Evolutionary conservation across 2,113 vertebrate genomes (phyloP), one percentile per base, ranked within the genome.

Genomic region (Triplophysa tibetana): DNA sequence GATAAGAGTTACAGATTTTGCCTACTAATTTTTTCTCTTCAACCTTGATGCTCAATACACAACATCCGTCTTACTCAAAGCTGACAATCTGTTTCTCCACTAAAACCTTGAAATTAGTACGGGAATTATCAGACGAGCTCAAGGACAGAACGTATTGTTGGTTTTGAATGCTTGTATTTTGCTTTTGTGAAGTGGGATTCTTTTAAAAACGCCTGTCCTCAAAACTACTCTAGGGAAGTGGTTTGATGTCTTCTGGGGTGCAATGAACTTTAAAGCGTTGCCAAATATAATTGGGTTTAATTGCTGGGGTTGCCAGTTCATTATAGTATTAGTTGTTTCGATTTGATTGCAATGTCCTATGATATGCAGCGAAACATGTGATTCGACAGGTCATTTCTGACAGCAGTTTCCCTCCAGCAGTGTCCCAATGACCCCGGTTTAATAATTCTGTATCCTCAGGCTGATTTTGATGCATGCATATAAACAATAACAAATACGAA

Each of bases 31-130:
- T 41, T 21, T 33, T 77, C 26, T 13, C 5, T 80, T 33, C 50
- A 58, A 62, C 65, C 26, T 76, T n/a, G 60, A 58, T 62, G 21
- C 17, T 13, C 50, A n/a, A 23, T 26, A 29, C 19, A 67, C 19
- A 17, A 13, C 33, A 24, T 13, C 70, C 19, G 56, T 65, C 1
- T 17, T 38, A 21, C 13, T 41, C 54, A 64, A 60, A 61, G 54
- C 64, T 33, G 52, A 81, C 64, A 17, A 41, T 26, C 41, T 11
- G 43, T 56, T 75, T 54, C 45, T 62, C 12, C 19, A 84, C 43
- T 58, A 43, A 60, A 72, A 77, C 66, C 82, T 81, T 81, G 78
- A 81, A 73, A 50, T 29, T 6, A 83, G 33, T 12, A 1, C 4
- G 48, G 33, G 50, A 19, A 64, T 76, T 65, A 62, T 80, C n/a